A percentile compares a stretch with the other conserved stretches of the same genome.
Evolutionary conservation across 2,797 vertebrate species (phyloP).

Genomic region (Coreius guichenoti): DNA sequence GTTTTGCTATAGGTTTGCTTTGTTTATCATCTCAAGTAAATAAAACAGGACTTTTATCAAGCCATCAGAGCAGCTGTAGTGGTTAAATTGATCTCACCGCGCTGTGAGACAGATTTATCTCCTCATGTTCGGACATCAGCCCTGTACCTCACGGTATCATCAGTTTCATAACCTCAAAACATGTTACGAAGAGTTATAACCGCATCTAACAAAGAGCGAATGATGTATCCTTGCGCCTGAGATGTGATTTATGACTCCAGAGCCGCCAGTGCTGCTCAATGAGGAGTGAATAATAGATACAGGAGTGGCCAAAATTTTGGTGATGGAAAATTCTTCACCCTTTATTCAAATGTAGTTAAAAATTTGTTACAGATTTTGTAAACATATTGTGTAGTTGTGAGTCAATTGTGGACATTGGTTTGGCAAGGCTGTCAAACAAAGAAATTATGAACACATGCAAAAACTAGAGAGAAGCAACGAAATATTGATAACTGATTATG

Average conservation of each 20-base stretch:
- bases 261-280: not conserved
- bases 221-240: slow-evolving; percentile 31
- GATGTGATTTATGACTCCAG: slow-evolving; percentile 44
- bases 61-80: slow-evolving; percentile 11
- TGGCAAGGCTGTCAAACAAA: not conserved
- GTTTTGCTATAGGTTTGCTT: not conserved
- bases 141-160: slow-evolving; percentile 21
- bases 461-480: not conserved
- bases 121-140: slow-evolving; percentile 7
- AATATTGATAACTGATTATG: not conserved
- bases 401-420: not conserved
- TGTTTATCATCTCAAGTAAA: not conserved
- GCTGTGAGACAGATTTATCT: slow-evolving; percentile 33
- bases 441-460: not conserved
- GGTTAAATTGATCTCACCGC: slow-evolving; percentile 23
- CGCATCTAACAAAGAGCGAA: slow-evolving; percentile 24
- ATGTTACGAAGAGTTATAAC: not conserved
- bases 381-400: not conserved
- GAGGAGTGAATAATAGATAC: not conserved
- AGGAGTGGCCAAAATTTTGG: not conserved
- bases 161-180: not conserved
- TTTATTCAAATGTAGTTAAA: not conserved
- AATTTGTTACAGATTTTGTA: not conserved
- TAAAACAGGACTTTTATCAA: slow-evolving; percentile 14
- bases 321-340: not conserved